Evolutionary conservation across 2,113 vertebrate genomes (phyloP), one percentile per base, ranked within the genome.

Genomic region (Tinamus guttatus): DNA sequence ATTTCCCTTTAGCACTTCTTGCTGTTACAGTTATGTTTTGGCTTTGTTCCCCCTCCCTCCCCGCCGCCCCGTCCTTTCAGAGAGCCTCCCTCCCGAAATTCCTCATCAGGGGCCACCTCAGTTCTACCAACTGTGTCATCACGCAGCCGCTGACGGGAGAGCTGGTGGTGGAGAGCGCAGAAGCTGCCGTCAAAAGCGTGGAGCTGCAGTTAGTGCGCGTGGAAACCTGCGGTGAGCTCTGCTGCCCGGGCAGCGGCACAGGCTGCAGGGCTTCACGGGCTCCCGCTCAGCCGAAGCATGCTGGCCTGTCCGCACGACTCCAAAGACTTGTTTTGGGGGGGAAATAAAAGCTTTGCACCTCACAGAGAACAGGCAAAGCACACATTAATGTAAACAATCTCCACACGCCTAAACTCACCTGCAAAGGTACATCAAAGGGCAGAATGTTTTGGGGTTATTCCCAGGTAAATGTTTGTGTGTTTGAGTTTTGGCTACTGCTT

Each of bases 161-260:
- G 95, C 97, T 99, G 96, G 89, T 98, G 84, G 98, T 99, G 76
- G 99, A 99, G 95, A 98, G 96, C 43, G 99, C 99, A 0, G 99
- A 99, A 27, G 98, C 99, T 1, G 97, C 99, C 45, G 94, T 99
- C 74, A 99, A 98, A 89, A 99, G 99, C 63, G 98, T 99, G 0
- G 99, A 99, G 88, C 98, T 99, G 87, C 99, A 99, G 98, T 97
- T 99, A 9, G 99, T 99, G 2, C 98, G 99, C 1, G 99, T 99
- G 79, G 99, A 99, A 97, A 99, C 99, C 6, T 99, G 99, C 1
- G 99, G 99, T 99, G 60, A 97, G 99, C 84, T 20, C 24, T 62
- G n/a, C n/a, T n/a, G n/a, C n/a, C n/a, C n/a, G n/a, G 0, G 2
- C 73, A 7, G 4, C 1, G 5, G 5, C 20, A 2, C 0, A 24